Evolutionary conservation across 1,140 invertebrate species (phyloP), one percentile per base, ranked within the genome.

Genomic region (Metaphire vulgaris): DNA sequence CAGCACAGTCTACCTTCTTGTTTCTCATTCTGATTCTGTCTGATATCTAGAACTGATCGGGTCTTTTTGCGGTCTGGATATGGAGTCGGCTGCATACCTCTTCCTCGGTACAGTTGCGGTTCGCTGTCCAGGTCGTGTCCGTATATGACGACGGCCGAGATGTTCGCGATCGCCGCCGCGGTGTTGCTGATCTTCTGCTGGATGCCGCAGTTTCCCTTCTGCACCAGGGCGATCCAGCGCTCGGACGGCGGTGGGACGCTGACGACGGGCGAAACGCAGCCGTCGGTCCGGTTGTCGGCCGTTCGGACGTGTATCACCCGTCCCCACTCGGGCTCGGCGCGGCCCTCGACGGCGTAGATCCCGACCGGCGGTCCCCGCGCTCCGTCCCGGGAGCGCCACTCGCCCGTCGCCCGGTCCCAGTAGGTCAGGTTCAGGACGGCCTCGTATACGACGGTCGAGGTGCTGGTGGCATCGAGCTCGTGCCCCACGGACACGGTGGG

Each of bases 291-390:
- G 15, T 84, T 85, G 14, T 87, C 83, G 26, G 87, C 86, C 0
- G 88, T 88, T 16, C 87, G 86, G 0, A 91, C 89, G 65, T 91
- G 90, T 0, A 91, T 84, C 6, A 91, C 80, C 16, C 87, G 76
- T 0, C 90, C 92, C 67, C 79, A 88, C 15, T 89, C 90, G 80
- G 83, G 87, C 75, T 84, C 88, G 75, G 92, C 87, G 80, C 86
- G 88, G 56, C 76, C 71, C 0, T 90, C 90, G 78, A 89, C 89
- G 28, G 91, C 91, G 80, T 89, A 92, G 80, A 91, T 91, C 2
- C 91, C 92, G 73, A 83, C 69, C 30, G 26, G 31, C n/a, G 26
- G 26, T 6, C 26, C 32, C n/a, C n/a, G 79, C 78, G 85, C 89
- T 30, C 85, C 83, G 21, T 85, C 82, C 70, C 88, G 83, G 6